Base-by-base conservation (phyloP, 2,888 invertebrate genomes). In the Hydroisotoma schaefferi region DNA sequence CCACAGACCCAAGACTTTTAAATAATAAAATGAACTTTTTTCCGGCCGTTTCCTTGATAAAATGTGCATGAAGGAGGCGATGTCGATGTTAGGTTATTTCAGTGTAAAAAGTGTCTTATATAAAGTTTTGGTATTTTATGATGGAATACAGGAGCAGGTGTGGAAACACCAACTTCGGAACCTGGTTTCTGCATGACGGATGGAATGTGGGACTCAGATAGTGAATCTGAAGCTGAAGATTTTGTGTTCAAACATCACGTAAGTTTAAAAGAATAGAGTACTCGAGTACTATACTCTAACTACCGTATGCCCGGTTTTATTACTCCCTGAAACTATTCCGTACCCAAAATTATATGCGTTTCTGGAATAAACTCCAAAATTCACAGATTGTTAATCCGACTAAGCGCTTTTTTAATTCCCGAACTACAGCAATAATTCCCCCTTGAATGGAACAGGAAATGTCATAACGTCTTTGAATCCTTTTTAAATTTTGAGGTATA, bases 91-190 rank as follows among this genome's bases (percentile, higher is more conserved):
- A 55, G 23, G 18, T 44, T 3, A 15, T 28, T 48, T 28, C 38
- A 12, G n/a, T n/a, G n/a, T n/a, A n/a, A n/a, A n/a, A n/a, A n/a
- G n/a, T n/a, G n/a, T n/a, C n/a, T n/a, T n/a, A n/a, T n/a, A n/a
- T n/a, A n/a, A n/a, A n/a, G n/a, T n/a, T n/a, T n/a, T n/a, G n/a
- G n/a, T n/a, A n/a, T n/a, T n/a, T n/a, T n/a, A n/a, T n/a, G 10
- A 20, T 43, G 43, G 6, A 51, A n/a, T n/a, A n/a, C 66, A 76
- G 77, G 82, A 23, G 90, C 90, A 18, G 95, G 95, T 1, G 89
- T 89, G 1, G 95, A 95, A 78, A 97, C 97, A 15, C 97, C 97
- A 22, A 88, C 89, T 58, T 92, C 92, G 20, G 95, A 97, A 78
- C 92, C 90, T 60, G 92, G 81, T 4, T 86, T 87, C 74, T 86